Conservation (phyloP, 1,140 invertebrate genomes). For the Luehdorfia chinensis region DNA sequence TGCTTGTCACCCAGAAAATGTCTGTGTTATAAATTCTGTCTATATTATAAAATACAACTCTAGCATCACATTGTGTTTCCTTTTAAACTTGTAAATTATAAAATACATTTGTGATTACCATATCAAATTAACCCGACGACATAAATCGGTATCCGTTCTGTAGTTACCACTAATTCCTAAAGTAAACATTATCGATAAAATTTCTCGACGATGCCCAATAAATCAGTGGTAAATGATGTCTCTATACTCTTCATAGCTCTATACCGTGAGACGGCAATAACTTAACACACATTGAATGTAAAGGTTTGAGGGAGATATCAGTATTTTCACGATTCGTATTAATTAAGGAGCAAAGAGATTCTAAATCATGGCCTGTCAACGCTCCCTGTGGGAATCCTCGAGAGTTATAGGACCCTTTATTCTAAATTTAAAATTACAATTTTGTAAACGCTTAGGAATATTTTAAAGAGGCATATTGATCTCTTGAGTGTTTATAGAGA, state of each 20-base stretch:
- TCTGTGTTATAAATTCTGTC: no score
- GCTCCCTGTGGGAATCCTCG: constrained; percentile 69
- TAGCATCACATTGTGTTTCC: constrained; percentile 14
- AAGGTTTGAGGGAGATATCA: constrained; percentile 38
- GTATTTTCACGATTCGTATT: constrained; percentile 48
- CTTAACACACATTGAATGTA: constrained; percentile 1
- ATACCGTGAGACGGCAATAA: constrained; percentile 38
- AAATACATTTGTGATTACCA: constrained; percentile 49
- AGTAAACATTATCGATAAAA: constrained; percentile 71
- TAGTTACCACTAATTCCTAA: constrained; percentile 68
- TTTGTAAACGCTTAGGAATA: constrained; percentile 65
- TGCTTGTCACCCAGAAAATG: no score
- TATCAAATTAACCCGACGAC: constrained; percentile 48
- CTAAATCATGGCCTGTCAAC: constrained; percentile 72
- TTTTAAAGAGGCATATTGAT: constrained; percentile 54
- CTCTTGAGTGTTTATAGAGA: constrained; percentile 40
- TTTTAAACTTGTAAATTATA: constrained; percentile 40
- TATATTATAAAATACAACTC: no score
- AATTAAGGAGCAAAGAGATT: constrained; percentile 58
- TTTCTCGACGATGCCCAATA: constrained; percentile 52
- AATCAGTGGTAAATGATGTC: constrained; percentile 66
- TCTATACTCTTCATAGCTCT: constrained; percentile 59
- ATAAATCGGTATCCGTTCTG: constrained; percentile 54
- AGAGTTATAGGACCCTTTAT: constrained; percentile 72
- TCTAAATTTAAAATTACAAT: constrained; percentile 75